A percentile compares a stretch with the other conserved stretches of the same genome.
phyloP scores from a whole-genome alignment of 2,113 vertebrate genomes.

The Hassar affinis region DNA sequence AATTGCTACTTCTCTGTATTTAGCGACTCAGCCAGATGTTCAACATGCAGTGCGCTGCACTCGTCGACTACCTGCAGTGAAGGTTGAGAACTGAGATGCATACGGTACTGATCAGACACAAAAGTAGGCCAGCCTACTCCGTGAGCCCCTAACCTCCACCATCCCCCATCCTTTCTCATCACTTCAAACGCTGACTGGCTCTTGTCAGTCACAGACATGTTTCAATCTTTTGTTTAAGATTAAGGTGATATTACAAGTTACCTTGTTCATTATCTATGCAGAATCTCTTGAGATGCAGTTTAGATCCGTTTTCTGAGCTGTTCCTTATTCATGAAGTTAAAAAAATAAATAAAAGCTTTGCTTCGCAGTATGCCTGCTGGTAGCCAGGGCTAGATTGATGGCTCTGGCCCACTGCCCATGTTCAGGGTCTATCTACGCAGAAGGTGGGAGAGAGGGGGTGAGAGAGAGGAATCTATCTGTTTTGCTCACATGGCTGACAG shows the following conservation, averaged over 20 bases:
- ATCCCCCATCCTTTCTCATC: conserved; percentile 58
- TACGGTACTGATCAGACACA: conserved; percentile 77
- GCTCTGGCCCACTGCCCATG: conserved; percentile 75
- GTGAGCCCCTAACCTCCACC: conserved; percentile 60
- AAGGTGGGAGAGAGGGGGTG: conserved; percentile 61
- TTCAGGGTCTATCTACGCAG: conserved; percentile 73
- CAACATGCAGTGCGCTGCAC: conserved; percentile 35
- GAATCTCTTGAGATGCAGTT: not conserved
- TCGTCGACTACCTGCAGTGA: conserved; percentile 43
- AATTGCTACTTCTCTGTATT: conserved; percentile 32
- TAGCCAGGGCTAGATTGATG: conserved; percentile 75
- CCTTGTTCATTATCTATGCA: conserved; percentile 51
- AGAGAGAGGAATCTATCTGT: conserved; percentile 72
- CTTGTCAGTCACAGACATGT: conserved; percentile 55
- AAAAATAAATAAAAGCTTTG: conserved; percentile 58
- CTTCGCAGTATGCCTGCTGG: conserved; percentile 72
- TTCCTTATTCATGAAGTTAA: conserved; percentile 40
- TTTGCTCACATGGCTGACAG: conserved; percentile 74
- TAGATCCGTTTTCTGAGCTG: conserved; percentile 5
- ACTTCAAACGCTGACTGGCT: conserved; percentile 59
- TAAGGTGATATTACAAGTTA: not conserved
- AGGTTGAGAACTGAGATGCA: conserved; percentile 70
- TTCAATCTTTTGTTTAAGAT: conserved; percentile 56
- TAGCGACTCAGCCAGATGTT: conserved; percentile 47
- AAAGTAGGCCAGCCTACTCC: conserved; percentile 74